Percentiles rank a stretch among this genome's conserved stretches.
Evolutionary conservation across 1,140 invertebrate species (phyloP).

Genomic region (Charaxes varanes): DNA sequence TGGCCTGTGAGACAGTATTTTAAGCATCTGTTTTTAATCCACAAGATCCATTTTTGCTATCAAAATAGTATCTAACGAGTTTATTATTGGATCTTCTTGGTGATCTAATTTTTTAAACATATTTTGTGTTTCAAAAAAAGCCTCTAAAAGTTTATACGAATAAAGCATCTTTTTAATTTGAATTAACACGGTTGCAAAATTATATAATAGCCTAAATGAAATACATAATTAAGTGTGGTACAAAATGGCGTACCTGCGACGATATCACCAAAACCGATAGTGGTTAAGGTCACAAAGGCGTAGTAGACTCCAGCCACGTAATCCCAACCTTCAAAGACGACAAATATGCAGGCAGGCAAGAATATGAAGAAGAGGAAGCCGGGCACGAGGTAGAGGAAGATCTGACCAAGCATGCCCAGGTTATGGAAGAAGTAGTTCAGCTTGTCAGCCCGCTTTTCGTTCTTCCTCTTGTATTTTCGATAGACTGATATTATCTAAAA

Average conservation of each 20-base stretch:
- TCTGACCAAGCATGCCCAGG: conserved; percentile 83
- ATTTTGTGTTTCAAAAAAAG: too few relatives aligned
- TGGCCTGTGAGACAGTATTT: too few relatives aligned
- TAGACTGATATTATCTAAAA: conserved; percentile 83
- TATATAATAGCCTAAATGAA: too few relatives aligned
- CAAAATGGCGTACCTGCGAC: conserved; percentile 78
- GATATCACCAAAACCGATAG: conserved; percentile 95
- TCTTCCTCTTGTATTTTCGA: conserved; percentile 83
- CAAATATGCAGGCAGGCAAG: conserved; percentile 92
- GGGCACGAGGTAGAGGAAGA: conserved; percentile 86
- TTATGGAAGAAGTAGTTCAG: conserved; percentile 79
- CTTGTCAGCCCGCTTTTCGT: conserved; percentile 72
- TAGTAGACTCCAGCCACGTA: conserved; percentile 94
- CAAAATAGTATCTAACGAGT: too few relatives aligned
- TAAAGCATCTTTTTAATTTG: too few relatives aligned
- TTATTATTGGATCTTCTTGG: too few relatives aligned
- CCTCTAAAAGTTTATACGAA: too few relatives aligned
- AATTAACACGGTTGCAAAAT: too few relatives aligned
- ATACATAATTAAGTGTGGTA: too few relatives aligned
- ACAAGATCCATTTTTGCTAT: too few relatives aligned
- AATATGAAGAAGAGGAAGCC: conserved; percentile 94
- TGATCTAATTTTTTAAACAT: too few relatives aligned
- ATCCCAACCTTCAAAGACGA: conserved; percentile 90
- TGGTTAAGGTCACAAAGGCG: conserved; percentile 93
- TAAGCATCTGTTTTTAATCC: too few relatives aligned